Evolutionary conservation across 2,888 invertebrate species (phyloP).

Genomic region (Trachelus tabidus): DNA sequence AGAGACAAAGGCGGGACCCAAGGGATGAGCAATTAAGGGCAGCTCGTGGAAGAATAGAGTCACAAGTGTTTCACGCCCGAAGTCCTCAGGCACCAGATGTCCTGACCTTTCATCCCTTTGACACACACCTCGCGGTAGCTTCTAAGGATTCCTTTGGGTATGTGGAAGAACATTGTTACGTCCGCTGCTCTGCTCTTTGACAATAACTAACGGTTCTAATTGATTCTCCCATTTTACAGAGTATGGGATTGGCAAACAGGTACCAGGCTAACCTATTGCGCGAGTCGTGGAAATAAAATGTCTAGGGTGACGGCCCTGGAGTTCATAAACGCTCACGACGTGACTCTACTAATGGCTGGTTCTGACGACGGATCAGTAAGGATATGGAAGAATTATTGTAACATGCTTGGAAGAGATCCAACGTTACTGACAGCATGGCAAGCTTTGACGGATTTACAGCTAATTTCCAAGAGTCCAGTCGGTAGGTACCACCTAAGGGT

Average conservation of each 20-base stretch:
- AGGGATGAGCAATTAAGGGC: conserved; percentile 72
- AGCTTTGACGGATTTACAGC: conserved; percentile 76
- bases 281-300: conserved; percentile 66
- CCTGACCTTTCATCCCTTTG: conserved; percentile 89
- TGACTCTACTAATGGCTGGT: conserved; percentile 79
- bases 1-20: conserved; percentile 73
- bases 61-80: conserved; percentile 85
- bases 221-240: conserved; percentile 59
- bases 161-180: background rate
- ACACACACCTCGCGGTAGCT: conserved; percentile 88
- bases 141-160: conserved; percentile 86
- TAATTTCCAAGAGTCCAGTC: conserved; percentile 63
- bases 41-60: conserved; percentile 77
- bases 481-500: conserved; percentile 41
- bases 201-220: background rate
- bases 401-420: conserved; percentile 59
- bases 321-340: conserved; percentile 88
- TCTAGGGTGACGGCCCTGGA: conserved; percentile 84
- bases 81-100: conserved; percentile 83
- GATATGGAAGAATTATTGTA: conserved; percentile 72
- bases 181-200: background rate
- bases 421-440: conserved; percentile 84
- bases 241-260: conserved; percentile 88
- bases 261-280: conserved; percentile 74
- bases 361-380: conserved; percentile 83